Evolutionary conservation across 2,113 vertebrate species (phyloP), one percentile per base, ranked within the genome.

Genomic region (Natator depressus): DNA sequence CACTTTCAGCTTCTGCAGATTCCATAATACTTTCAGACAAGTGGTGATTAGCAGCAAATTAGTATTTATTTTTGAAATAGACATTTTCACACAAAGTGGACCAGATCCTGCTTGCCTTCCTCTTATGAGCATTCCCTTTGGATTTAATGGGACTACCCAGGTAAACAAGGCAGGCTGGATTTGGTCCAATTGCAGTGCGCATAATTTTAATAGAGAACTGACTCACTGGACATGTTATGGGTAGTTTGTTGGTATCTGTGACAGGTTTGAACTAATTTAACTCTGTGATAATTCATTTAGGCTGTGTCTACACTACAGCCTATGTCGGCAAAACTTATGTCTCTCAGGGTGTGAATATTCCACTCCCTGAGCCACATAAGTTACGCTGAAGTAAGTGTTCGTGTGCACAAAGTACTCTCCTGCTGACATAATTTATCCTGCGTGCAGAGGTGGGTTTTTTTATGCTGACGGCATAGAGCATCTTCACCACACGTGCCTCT

Each of bases 171-270:
- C 38, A 76, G 22, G 38, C n/a, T 25, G 38, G 72, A 76, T 46
- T 25, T 76, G 38, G 72, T 46, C 24, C 72, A 46, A 25, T 88
- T 84, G 55, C 59, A 47, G 50, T 92, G 57, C 49, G 65, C 50
- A 5, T 81, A 10, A 75, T 93, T 92, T 83, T 92, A 87, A 87
- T 38, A 49, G 92, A 82, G 85, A 94, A 38, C 49, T 84, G 79
- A 35, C 93, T 93, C 85, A 88, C 57, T 1, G 0, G 12, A 46
- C 38, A 24, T 42, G 25, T 76, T 46, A 76, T 76, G 72, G 38
- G 38, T 76, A 76, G 38, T 46, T 76, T 76, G 20, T 76, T 62
- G 79, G 10, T 69, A 16, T 65, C 62, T 65, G 62, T 65, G 31
- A 65, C 62, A 65, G 81, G 78, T 92, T 72, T 89, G 78, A 57